Evolutionary conservation across 2,113 vertebrate species (phyloP).

Genomic region (Zosterops hypoxanthus): DNA sequence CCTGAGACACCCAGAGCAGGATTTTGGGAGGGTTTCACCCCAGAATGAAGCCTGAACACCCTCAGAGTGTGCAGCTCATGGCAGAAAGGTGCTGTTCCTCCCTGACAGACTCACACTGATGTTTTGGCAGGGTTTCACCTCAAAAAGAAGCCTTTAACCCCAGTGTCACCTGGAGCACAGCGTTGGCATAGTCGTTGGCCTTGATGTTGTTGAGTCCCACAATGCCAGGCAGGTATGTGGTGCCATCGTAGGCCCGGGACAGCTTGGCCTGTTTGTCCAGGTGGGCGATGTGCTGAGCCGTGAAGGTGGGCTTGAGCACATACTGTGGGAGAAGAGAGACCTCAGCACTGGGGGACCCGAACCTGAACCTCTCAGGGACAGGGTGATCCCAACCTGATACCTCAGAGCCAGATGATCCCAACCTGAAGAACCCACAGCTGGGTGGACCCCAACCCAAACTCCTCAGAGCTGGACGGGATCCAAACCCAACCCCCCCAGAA

Average conservation of each 20-base stretch:
- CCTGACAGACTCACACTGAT: not conserved
- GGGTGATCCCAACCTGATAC: not conserved
- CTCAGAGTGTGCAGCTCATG: rapidly evolving
- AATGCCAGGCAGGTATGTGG: slow-evolving; percentile 95
- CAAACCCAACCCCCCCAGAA: not conserved
- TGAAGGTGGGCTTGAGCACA: slow-evolving; percentile 95
- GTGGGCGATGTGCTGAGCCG: slow-evolving; percentile 88
- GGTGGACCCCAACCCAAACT: not conserved
- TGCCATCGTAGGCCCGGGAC: slow-evolving; percentile 94
- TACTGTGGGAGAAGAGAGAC: slow-evolving; percentile 75
- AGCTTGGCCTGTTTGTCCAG: slow-evolving; percentile 95
- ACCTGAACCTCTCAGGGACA: not conserved
- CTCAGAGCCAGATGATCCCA: not conserved
- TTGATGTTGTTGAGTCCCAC: slow-evolving; percentile 99
- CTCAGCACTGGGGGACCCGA: too few relatives aligned
- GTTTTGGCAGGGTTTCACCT: rapidly evolving
- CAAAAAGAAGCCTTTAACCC: rapidly evolving
- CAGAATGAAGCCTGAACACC: not conserved
- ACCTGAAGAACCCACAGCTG: not conserved
- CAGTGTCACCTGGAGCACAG: slow-evolving; percentile 85
- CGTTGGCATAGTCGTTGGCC: slow-evolving; percentile 96
- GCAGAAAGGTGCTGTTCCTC: rapidly evolving
- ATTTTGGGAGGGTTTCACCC: not conserved
- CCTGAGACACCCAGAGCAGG: not conserved
- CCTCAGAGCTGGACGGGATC: not conserved